phyloP scores from a whole-genome alignment of 1,140 invertebrate genomes.

The Medauroidea extradentata region DNA sequence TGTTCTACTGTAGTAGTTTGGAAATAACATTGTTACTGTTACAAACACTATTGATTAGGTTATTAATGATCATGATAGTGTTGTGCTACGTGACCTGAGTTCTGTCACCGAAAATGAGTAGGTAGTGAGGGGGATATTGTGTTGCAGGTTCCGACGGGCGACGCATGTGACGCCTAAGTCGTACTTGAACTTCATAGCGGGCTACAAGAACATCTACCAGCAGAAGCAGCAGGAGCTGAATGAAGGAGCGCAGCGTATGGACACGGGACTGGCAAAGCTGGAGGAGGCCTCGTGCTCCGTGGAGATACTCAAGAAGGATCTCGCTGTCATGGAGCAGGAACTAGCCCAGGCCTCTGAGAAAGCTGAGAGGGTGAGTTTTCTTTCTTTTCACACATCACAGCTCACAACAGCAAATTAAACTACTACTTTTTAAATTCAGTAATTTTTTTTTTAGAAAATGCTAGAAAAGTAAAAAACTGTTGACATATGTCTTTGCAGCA shows the following conservation, averaged over 20 bases:
- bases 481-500: no score
- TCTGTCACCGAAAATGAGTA: no score
- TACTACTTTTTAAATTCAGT: no score
- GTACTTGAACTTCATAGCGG: constrained; percentile 91
- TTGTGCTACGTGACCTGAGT: no score
- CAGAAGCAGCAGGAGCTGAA: constrained; percentile 84
- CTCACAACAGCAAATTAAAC: no score
- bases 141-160: constrained; percentile 71
- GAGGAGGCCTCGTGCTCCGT: constrained; percentile 92
- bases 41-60: no score
- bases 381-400: not conserved
- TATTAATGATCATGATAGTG: no score
- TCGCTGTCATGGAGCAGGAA: constrained; percentile 92
- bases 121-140: not conserved
- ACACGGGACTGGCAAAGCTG: constrained; percentile 87
- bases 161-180: constrained; percentile 97
- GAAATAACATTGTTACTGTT: no score
- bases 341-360: constrained; percentile 82
- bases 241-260: constrained; percentile 87
- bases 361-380: constrained; percentile 69
- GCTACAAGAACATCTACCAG: constrained; percentile 91
- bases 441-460: no score
- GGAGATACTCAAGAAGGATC: constrained; percentile 82
- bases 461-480: no score
- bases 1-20: no score